Evolutionary conservation across 2,888 invertebrate genomes (phyloP).

Genomic region (Diarsia mendica): DNA sequence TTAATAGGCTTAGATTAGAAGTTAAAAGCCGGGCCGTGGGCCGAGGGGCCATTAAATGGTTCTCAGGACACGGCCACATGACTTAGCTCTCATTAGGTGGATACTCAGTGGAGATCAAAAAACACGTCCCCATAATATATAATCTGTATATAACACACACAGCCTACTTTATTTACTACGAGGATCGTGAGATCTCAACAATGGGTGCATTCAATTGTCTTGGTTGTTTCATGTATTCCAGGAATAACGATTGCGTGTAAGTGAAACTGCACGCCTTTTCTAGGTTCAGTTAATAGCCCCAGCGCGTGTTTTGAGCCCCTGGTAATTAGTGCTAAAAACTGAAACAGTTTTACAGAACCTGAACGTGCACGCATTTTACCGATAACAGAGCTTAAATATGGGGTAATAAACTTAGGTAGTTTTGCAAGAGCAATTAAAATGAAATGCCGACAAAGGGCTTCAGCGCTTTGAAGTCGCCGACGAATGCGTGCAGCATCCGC

Average conservation of each 20-base stretch:
- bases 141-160: constrained; percentile 51
- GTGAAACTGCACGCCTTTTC: constrained; percentile 14
- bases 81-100: constrained; percentile 78
- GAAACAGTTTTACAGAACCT: constrained; percentile 57
- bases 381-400: constrained; percentile 74
- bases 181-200: constrained; percentile 38
- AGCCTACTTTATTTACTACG: constrained; percentile 45
- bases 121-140: constrained; percentile 52
- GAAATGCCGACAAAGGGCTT: constrained; percentile 83
- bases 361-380: constrained; percentile 67
- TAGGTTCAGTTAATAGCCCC: constrained; percentile 10
- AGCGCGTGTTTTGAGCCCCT: constrained; percentile 19
- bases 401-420: constrained; percentile 80
- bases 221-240: constrained; percentile 13
- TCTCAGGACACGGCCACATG: constrained; percentile 79
- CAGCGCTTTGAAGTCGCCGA: constrained; percentile 83
- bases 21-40: constrained; percentile 86
- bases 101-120: constrained; percentile 65
- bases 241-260: constrained; percentile 14
- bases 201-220: constrained; percentile 22
- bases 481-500: constrained; percentile 81
- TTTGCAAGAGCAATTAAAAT: constrained; percentile 84
- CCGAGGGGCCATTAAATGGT: constrained; percentile 81
- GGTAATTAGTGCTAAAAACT: constrained; percentile 40
- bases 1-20: constrained; percentile 90